A percentile compares a stretch with the other conserved stretches of the same genome.
These are phyloP conservation scores for Blomia tropicalis DNA, from an alignment of 2,888 invertebrate species.

Conservation along the genomic window DNA sequence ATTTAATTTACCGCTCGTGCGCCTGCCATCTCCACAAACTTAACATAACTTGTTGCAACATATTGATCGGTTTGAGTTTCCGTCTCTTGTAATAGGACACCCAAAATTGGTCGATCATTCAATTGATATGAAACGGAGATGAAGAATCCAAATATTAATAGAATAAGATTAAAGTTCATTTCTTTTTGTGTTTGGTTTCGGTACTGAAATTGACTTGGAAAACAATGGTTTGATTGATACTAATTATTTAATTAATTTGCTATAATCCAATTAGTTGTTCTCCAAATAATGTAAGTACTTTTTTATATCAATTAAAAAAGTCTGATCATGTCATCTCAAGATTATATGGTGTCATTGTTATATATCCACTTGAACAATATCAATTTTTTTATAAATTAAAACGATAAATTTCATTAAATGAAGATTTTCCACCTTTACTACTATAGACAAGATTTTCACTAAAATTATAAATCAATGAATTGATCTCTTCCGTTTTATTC, in stretches of 20 bases:
- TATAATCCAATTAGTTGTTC: too few relatives aligned
- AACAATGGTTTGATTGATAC: too few relatives aligned
- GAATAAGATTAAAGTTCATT: background rate
- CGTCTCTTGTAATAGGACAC: conserved; percentile 16
- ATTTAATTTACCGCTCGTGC: conserved; percentile 49
- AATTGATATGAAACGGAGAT: background rate
- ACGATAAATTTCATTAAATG: conserved; percentile 24
- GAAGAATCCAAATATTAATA: background rate
- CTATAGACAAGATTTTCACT: conserved; percentile 25
- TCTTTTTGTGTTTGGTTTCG: too few relatives aligned
- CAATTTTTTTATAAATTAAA: too few relatives aligned
- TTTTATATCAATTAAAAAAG: too few relatives aligned
- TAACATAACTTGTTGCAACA: conserved; percentile 47
- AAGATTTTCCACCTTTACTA: conserved; percentile 15
- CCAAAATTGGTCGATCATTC: conserved; percentile 24
- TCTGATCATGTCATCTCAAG: too few relatives aligned
- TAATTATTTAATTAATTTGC: too few relatives aligned
- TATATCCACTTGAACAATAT: too few relatives aligned
- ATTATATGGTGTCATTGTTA: too few relatives aligned
- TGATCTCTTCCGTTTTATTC: conserved; percentile 22
- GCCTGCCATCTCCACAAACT: conserved; percentile 69
- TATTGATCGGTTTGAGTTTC: background rate
- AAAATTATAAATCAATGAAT: conserved; percentile 29
- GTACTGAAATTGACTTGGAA: too few relatives aligned
- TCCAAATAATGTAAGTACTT: too few relatives aligned